Evolutionary conservation across 1,140 invertebrate genomes (phyloP).

Genomic region (Acromyrmex charruanus): DNA sequence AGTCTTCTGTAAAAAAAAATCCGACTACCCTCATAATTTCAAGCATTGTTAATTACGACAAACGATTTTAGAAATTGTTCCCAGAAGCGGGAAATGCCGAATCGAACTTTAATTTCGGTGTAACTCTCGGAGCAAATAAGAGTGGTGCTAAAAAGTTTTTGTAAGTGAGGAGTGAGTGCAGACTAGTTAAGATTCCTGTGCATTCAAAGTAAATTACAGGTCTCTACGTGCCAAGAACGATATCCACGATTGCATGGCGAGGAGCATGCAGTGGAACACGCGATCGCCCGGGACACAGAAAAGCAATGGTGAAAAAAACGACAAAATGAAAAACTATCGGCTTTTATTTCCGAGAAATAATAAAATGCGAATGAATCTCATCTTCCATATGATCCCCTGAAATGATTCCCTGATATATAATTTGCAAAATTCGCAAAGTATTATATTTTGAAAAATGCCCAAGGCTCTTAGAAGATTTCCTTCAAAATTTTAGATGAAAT

Average conservation of each 20-base stretch:
- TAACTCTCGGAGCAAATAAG: conserved; percentile 37
- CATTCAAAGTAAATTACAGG: conserved; percentile 25
- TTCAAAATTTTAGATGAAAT: background rate
- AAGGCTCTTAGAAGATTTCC: no score
- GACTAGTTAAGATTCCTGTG: background rate
- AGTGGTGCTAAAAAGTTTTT: conserved; percentile 33
- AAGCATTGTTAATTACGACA: conserved; percentile 24
- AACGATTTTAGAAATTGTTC: conserved; percentile 25
- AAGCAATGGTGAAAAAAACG: background rate
- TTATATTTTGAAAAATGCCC: background rate
- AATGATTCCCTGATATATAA: conserved; percentile 1
- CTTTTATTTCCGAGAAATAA: background rate
- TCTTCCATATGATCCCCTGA: background rate
- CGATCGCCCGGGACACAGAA: background rate
- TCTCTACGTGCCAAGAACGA: background rate
- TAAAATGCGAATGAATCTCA: background rate
- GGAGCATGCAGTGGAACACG: background rate
- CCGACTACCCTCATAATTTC: background rate
- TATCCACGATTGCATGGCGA: background rate
- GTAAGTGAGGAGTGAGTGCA: background rate
- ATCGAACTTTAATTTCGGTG: conserved; percentile 32
- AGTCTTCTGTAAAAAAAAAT: conserved; percentile 15
- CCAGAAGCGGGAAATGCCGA: conserved; percentile 25
- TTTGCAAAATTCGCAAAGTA: background rate
- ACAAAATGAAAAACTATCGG: background rate